A percentile compares a stretch with the other conserved stretches of the same genome.
phyloP scores from a whole-genome alignment of 2,113 vertebrate genomes.

The Holacanthus passer region DNA sequence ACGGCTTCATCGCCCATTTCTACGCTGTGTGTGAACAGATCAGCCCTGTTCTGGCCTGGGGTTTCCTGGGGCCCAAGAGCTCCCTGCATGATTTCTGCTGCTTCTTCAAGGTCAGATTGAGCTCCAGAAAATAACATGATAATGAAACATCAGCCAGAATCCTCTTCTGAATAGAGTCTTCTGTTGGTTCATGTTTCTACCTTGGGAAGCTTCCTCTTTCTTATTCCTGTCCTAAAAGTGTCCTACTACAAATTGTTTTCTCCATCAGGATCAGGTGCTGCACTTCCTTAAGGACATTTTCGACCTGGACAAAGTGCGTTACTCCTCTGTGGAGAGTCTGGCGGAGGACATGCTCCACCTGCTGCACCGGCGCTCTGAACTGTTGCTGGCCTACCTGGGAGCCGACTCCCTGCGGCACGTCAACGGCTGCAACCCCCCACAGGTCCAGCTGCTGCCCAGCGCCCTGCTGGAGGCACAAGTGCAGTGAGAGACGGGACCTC shows the following conservation, averaged over 20 bases:
- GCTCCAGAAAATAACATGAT: not conserved
- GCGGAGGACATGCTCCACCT: slow-evolving; percentile 91
- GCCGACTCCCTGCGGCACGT: slow-evolving; percentile 79
- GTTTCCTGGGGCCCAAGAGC: slow-evolving; percentile 94
- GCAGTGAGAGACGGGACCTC: slow-evolving; percentile 70
- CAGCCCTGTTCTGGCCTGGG: slow-evolving; percentile 96
- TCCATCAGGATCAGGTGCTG: slow-evolving; percentile 91
- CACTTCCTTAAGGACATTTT: slow-evolving; percentile 97
- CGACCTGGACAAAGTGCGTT: slow-evolving; percentile 96
- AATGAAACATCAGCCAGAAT: accelerated
- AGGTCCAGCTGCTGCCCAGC: slow-evolving; percentile 67
- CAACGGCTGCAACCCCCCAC: slow-evolving; percentile 70
- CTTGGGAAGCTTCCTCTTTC: not conserved
- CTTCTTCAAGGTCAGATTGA: slow-evolving; percentile 92
- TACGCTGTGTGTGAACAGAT: slow-evolving; percentile 96
- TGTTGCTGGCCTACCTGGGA: slow-evolving; percentile 88
- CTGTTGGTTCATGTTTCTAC: not conserved
- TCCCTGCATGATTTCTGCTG: slow-evolving; percentile 94
- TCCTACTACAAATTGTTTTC: not conserved
- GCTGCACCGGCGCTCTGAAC: slow-evolving; percentile 88
- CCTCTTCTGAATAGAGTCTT: not conserved
- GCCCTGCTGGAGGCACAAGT: slow-evolving; percentile 83
- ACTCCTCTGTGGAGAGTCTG: slow-evolving; percentile 88
- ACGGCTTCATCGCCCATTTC: slow-evolving; percentile 97
- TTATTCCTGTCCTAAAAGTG: not conserved